These are phyloP conservation scores for Megatriorchis doriae DNA, from an alignment of 2,113 vertebrate species.

Conservation along the genomic window DNA sequence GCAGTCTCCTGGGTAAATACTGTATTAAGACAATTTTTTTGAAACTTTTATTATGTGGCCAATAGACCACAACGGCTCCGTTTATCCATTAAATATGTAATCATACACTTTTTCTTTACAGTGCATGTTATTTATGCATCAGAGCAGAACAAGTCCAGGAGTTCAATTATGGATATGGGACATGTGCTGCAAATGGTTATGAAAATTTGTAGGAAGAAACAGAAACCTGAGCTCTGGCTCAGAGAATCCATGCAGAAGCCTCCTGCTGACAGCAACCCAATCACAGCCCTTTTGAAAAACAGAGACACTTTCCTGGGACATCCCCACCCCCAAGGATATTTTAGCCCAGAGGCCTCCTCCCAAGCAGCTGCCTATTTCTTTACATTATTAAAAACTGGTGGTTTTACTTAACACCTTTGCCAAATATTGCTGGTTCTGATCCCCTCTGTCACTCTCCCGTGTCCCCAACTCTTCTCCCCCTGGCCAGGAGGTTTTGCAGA, in stretches of 20 bases:
- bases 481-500: neutral
- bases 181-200: slow-evolving; percentile 19
- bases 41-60: slow-evolving; percentile 55
- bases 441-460: neutral
- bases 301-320: neutral
- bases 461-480: neutral
- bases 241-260: neutral
- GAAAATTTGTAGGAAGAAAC: neutral
- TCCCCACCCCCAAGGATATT: neutral
- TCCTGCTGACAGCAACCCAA: neutral
- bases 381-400: neutral
- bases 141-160: slow-evolving; percentile 61
- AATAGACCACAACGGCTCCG: slow-evolving; percentile 37
- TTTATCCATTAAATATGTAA: slow-evolving; percentile 67
- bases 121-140: slow-evolving; percentile 60
- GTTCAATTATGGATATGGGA: slow-evolving; percentile 48
- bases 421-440: neutral
- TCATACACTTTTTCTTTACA: slow-evolving; percentile 51
- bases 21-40: slow-evolving; percentile 52
- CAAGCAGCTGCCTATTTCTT: neutral
- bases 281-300: neutral
- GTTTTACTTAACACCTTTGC: neutral
- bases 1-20: slow-evolving; percentile 34
- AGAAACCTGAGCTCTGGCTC: neutral
- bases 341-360: neutral